Conservation (phyloP, 2,113 vertebrate genomes). For the Tympanuchus pallidicinctus region DNA sequence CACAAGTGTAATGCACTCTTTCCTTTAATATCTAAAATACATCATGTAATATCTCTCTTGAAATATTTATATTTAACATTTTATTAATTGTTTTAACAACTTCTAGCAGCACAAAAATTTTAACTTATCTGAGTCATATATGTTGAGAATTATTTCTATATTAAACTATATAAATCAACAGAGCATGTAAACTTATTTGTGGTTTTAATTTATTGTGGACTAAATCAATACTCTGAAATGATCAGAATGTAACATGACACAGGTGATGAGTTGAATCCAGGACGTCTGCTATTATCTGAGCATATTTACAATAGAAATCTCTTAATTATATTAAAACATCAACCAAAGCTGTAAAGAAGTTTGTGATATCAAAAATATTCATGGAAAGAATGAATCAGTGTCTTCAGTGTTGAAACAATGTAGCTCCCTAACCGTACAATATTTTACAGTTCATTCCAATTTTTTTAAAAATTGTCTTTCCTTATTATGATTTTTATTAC, state of each 20-base stretch:
- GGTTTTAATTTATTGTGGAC: not conserved
- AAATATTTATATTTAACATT: not conserved
- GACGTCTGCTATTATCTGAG: not conserved
- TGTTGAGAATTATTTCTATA: not conserved
- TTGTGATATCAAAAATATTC: not conserved
- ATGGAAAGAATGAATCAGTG: too few species aligned
- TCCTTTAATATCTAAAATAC: not conserved
- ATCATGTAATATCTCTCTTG: not conserved
- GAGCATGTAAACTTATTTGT: not conserved
- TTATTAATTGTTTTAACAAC: not conserved
- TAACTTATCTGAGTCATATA: not conserved
- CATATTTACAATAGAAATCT: not conserved
- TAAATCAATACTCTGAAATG: not conserved
- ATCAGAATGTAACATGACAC: not conserved
- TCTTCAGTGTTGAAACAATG: too few species aligned
- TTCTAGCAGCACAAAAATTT: not conserved
- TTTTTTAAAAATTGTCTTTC: too few species aligned
- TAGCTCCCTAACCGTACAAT: too few species aligned
- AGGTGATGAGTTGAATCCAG: not conserved
- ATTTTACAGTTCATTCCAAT: too few species aligned
- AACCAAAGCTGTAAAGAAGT: not conserved
- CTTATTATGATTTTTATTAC: too few species aligned
- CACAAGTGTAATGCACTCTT: not conserved
- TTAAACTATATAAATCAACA: not conserved
- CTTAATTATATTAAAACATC: not conserved